phyloP scores from a whole-genome alignment of 2,888 invertebrate species.

The Amiota minor region DNA sequence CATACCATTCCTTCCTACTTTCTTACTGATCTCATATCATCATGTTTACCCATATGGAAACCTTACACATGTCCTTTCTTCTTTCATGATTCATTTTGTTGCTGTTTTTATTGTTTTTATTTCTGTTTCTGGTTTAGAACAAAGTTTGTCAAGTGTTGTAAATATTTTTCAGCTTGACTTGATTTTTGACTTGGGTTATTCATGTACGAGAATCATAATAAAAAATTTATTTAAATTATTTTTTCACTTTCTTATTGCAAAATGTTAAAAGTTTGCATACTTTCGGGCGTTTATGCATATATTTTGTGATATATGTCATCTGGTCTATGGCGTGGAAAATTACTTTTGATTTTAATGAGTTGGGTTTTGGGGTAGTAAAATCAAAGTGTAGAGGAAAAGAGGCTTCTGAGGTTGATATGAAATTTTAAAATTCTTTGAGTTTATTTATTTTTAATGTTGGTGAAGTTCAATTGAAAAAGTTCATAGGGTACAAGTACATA shows the following conservation, averaged over 20 bases:
- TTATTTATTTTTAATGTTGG: background rate
- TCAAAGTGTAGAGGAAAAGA: background rate
- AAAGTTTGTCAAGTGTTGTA: conserved; percentile 8
- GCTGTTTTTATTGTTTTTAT: conserved; percentile 27
- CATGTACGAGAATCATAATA: conserved; percentile 53
- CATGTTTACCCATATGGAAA: background rate
- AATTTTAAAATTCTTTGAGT: background rate
- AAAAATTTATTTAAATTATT: conserved; percentile 65
- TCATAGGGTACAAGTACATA: background rate
- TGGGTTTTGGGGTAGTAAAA: conserved; percentile 19
- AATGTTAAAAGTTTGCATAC: conserved; percentile 45
- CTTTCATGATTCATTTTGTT: conserved; percentile 18
- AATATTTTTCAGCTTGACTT: conserved; percentile 62
- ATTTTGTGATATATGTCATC: conserved; percentile 60
- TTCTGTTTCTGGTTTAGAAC: background rate
- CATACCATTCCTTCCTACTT: background rate
- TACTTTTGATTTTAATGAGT: conserved; percentile 63
- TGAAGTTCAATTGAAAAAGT: background rate
- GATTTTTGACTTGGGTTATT: conserved; percentile 57
- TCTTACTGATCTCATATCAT: conserved; percentile 6
- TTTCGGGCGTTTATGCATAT: conserved; percentile 45
- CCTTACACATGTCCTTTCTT: background rate
- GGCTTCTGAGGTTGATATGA: background rate
- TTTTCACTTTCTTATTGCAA: conserved; percentile 32
- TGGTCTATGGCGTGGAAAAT: conserved; percentile 58